Percentiles rank a stretch among this genome's conserved stretches.
Evolutionary conservation across 2,113 vertebrate genomes (phyloP).

Genomic region (Notothenia rossii): DNA sequence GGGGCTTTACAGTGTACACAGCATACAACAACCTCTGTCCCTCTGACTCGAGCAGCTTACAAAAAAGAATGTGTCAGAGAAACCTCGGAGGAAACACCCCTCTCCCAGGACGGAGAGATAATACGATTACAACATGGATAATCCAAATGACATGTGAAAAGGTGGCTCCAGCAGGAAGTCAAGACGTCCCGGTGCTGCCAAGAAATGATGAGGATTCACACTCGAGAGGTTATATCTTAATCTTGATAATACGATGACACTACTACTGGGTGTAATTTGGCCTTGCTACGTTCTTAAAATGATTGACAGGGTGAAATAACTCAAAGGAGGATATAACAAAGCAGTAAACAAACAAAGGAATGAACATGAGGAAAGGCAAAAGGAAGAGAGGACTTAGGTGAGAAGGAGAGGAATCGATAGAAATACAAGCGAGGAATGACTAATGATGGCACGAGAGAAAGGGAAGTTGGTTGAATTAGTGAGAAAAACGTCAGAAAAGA

Average conservation of each 20-base stretch:
- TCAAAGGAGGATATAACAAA: background rate
- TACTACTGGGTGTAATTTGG: background rate
- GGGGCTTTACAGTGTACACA: too few species aligned
- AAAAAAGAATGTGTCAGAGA: too few species aligned
- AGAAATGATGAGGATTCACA: too few species aligned
- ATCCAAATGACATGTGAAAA: too few species aligned
- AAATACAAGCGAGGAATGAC: background rate
- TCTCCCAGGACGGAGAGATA: too few species aligned
- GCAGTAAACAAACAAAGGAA: background rate
- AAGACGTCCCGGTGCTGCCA: too few species aligned
- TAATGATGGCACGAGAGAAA: background rate
- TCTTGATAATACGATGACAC: background rate
- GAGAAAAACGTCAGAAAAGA: background rate
- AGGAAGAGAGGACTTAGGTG: background rate
- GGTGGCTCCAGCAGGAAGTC: too few species aligned
- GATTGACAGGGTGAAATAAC: background rate
- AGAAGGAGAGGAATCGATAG: background rate
- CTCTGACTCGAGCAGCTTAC: too few species aligned
- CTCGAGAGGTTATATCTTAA: background rate
- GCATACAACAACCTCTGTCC: too few species aligned
- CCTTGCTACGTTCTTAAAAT: background rate
- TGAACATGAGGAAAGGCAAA: background rate
- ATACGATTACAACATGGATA: too few species aligned
- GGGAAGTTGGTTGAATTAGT: constrained; percentile 6
- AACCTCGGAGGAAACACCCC: too few species aligned